phyloP scores from a whole-genome alignment of 2,888 invertebrate species.

The Cephus rjabovi region DNA sequence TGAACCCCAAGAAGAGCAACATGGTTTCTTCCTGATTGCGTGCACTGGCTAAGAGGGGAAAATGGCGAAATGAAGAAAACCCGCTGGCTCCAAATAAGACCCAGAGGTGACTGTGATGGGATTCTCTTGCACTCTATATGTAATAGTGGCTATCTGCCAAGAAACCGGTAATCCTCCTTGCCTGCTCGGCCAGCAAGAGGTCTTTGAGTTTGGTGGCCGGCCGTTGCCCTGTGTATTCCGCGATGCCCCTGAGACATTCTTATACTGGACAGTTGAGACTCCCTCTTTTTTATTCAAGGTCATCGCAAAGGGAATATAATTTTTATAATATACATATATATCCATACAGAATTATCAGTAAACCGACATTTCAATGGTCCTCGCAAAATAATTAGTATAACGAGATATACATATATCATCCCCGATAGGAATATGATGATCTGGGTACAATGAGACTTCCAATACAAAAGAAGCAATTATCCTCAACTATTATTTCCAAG shows the following conservation, averaged over 20 bases:
- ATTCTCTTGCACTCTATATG: constrained; percentile 7
- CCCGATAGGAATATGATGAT: not conserved
- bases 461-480: not conserved
- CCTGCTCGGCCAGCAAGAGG: not conserved
- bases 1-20: constrained; percentile 66
- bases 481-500: not conserved
- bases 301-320: not conserved
- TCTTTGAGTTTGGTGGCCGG: constrained; percentile 2
- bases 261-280: not conserved
- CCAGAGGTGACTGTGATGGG: constrained; percentile 16
- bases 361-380: not conserved
- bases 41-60: not conserved
- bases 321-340: not conserved
- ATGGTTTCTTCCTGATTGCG: not conserved
- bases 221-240: constrained; percentile 4
- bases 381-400: not conserved
- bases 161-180: constrained; percentile 40
- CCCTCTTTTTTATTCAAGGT: not conserved
- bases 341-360: not conserved
- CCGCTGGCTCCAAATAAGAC: constrained; percentile 17
- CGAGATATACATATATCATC: not conserved
- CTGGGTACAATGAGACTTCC: not conserved
- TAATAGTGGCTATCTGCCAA: constrained; percentile 26
- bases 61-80: constrained; percentile 10
- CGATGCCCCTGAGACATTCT: not conserved